Evolutionary conservation across 2,888 invertebrate species (phyloP).

Genomic region (Corythucha ciliata): DNA sequence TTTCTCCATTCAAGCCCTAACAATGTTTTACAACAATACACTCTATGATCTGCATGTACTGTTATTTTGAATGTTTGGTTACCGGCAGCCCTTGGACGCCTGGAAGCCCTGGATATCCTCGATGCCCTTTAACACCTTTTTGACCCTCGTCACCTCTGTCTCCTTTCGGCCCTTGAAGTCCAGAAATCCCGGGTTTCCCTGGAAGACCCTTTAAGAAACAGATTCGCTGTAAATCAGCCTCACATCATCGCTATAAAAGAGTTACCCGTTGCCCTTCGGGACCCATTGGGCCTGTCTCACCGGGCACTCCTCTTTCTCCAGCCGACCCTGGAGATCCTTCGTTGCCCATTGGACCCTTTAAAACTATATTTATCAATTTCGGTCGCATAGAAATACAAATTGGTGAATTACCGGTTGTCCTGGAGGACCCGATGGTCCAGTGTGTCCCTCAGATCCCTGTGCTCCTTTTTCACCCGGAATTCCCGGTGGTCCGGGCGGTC

Average conservation of each 20-base stretch:
- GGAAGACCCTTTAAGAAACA: constrained; percentile 48
- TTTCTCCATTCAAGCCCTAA: no score
- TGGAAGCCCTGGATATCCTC: constrained; percentile 72
- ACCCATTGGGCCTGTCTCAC: constrained; percentile 67
- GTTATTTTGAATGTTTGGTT: no score
- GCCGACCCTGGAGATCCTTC: constrained; percentile 53
- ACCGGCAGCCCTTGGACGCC: constrained; percentile 61
- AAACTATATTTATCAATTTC: background rate
- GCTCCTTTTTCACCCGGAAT: constrained; percentile 55
- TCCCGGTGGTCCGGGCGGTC: constrained; percentile 48
- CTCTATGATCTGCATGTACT: no score
- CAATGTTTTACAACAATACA: no score
- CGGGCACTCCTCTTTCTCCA: constrained; percentile 67
- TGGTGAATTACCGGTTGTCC: background rate
- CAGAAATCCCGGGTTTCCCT: constrained; percentile 68
- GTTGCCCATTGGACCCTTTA: constrained; percentile 6
- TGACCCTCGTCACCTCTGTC: constrained; percentile 52
- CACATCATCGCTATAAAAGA: no score
- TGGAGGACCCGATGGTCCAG: constrained; percentile 37
- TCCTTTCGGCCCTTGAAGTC: constrained; percentile 62
- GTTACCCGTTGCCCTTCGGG: constrained; percentile 60
- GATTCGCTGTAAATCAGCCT: no score
- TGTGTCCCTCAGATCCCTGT: constrained; percentile 58
- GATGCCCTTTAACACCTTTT: constrained; percentile 69
- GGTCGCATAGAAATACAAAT: background rate